Percentiles rank a stretch among this genome's conserved stretches.
Evolutionary conservation across 2,113 vertebrate species (phyloP).

Genomic region (Apteryx mantelli): DNA sequence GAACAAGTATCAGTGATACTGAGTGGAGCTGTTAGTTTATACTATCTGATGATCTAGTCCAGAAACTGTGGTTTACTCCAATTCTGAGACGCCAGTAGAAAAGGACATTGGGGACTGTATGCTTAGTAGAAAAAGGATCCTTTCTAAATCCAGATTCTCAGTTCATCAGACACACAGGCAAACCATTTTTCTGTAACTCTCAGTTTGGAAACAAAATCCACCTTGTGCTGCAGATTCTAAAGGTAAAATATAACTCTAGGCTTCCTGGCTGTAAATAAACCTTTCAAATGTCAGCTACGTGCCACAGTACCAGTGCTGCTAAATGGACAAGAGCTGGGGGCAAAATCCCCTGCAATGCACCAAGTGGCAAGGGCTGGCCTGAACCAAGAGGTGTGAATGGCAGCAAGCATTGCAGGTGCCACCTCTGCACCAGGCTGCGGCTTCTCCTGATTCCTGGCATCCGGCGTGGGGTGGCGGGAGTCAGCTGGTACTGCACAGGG

Average conservation of each 20-base stretch:
- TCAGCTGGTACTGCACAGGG: too few species aligned
- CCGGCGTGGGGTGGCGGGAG: too few species aligned
- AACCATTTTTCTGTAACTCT: background rate
- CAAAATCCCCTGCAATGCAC: background rate
- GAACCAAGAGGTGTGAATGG: background rate
- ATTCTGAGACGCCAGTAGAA: background rate
- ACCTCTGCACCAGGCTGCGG: too few species aligned
- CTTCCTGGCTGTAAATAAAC: background rate
- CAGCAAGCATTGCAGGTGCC: too few species aligned
- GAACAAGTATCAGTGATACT: background rate
- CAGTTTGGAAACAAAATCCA: background rate
- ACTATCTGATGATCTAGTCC: background rate
- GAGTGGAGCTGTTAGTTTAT: background rate
- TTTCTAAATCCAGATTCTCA: background rate
- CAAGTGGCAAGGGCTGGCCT: background rate
- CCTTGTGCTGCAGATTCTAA: background rate
- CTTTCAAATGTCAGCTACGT: background rate
- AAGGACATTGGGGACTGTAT: background rate
- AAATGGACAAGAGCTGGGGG: background rate
- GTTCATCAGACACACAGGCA: background rate
- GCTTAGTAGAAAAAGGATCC: background rate
- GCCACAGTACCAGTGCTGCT: background rate
- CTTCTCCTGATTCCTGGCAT: background rate
- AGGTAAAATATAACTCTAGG: background rate
- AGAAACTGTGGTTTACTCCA: background rate